Evolutionary conservation across 1,140 invertebrate species (phyloP).

Genomic region (Leptestheria dahalacensis): DNA sequence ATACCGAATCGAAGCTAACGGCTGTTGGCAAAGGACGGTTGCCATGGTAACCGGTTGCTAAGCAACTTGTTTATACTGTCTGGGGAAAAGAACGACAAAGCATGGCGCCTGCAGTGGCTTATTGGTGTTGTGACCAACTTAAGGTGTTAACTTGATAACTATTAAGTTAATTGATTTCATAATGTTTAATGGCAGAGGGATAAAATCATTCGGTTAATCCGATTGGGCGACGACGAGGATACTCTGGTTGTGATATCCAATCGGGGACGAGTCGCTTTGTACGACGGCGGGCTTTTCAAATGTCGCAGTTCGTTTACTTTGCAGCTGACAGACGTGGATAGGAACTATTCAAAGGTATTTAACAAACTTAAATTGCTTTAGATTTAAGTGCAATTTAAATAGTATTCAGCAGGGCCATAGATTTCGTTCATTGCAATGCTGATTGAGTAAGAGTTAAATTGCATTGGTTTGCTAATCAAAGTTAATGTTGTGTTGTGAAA

Average conservation of each 20-base stretch:
- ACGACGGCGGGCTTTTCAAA: background rate
- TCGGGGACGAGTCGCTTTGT: conserved; percentile 1
- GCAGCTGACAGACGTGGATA: background rate
- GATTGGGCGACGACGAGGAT: background rate
- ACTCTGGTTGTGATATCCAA: background rate
- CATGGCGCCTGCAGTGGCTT: background rate
- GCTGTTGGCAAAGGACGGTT: too few relatives aligned
- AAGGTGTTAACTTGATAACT: too few relatives aligned
- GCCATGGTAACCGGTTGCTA: background rate
- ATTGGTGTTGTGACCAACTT: background rate
- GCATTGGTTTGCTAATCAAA: background rate
- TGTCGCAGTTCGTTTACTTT: background rate
- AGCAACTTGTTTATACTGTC: too few relatives aligned
- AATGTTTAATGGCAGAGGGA: background rate
- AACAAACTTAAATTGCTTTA: too few relatives aligned
- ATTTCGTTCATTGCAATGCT: too few relatives aligned
- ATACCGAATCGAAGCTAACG: too few relatives aligned
- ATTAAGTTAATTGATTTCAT: background rate
- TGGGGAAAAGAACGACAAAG: background rate
- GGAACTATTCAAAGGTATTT: background rate
- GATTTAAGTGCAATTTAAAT: too few relatives aligned
- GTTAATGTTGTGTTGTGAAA: too few relatives aligned
- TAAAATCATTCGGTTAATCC: conserved; percentile 1
- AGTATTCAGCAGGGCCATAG: too few relatives aligned
- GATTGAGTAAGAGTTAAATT: background rate